Evolutionary conservation across 2,797 vertebrate genomes (phyloP).

Genomic region (Staurois parvus): DNA sequence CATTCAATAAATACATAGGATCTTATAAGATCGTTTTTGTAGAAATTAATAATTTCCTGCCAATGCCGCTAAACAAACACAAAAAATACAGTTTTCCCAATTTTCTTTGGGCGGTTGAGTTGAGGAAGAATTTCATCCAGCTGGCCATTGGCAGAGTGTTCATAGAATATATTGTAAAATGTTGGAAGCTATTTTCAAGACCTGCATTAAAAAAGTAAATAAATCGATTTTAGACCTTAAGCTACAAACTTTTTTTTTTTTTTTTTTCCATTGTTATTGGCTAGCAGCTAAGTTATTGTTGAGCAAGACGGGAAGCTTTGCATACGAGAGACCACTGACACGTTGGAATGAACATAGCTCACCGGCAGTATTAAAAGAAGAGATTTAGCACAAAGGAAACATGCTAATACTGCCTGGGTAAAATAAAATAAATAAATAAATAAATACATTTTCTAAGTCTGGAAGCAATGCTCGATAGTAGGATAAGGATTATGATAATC

Average conservation of each 20-base stretch:
- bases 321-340: not conserved
- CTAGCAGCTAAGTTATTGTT: not conserved
- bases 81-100: too few species aligned
- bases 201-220: too few species aligned
- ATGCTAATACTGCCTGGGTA: conserved; percentile 59
- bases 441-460: conserved; percentile 66
- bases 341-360: not conserved
- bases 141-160: too few species aligned
- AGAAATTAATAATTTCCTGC: too few species aligned
- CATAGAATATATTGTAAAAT: too few species aligned
- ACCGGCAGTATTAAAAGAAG: not conserved
- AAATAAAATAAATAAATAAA: conserved; percentile 33
- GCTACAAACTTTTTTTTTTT: not conserved
- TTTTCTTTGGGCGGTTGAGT: too few species aligned
- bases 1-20: too few species aligned
- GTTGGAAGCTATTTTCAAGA: too few species aligned
- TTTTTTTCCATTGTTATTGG: not conserved
- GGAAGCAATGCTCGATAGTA: conserved; percentile 61
- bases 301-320: not conserved
- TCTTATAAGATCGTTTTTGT: too few species aligned
- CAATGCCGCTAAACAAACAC: too few species aligned
- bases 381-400: conserved; percentile 41
- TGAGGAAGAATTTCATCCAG: too few species aligned
- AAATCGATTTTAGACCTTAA: not conserved
- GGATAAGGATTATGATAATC: conserved; percentile 64